These are phyloP conservation scores for Chalcosyrphus nemorum DNA, from an alignment of 2,888 invertebrate species.

Conservation along the genomic window DNA sequence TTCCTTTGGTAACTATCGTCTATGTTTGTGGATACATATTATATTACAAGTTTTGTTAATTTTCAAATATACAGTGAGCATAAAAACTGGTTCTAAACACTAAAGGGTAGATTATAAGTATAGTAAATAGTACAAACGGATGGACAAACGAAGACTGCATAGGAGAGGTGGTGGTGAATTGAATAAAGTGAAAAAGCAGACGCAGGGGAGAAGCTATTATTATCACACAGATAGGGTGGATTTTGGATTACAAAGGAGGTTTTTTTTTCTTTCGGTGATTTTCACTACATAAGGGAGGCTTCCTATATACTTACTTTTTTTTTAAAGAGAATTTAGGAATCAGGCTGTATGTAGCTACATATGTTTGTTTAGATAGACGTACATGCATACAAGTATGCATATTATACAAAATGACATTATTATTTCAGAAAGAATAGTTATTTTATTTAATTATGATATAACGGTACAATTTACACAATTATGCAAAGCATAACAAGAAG, in stretches of 20 bases:
- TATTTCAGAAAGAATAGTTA: too few species aligned
- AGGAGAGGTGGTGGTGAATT: conserved; percentile 35
- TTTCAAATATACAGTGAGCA: conserved; percentile 1
- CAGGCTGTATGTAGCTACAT: not conserved
- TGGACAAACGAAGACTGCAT: not conserved
- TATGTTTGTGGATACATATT: not conserved
- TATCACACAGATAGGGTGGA: conserved; percentile 64
- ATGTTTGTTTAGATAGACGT: too few species aligned
- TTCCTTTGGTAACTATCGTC: not conserved
- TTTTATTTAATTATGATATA: too few species aligned
- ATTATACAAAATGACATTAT: not conserved
- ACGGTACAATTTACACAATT: too few species aligned
- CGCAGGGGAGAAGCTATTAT: conserved; percentile 49
- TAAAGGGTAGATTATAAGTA: conserved; percentile 34
- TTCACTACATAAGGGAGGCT: conserved; percentile 51
- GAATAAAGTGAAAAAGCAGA: conserved; percentile 29
- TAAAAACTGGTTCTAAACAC: conserved; percentile 50
- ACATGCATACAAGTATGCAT: not conserved
- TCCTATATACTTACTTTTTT: conserved; percentile 64
- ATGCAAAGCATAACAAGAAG: too few species aligned
- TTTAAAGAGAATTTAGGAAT: conserved; percentile 21
- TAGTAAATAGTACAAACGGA: conserved; percentile 45
- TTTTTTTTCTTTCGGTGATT: not conserved
- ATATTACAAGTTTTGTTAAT: not conserved
- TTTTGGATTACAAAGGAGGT: conserved; percentile 45